A percentile compares a stretch with the other conserved stretches of the same genome.
Evolutionary conservation across 2,888 invertebrate species (phyloP).

Genomic region (Phymatocera aterrima): DNA sequence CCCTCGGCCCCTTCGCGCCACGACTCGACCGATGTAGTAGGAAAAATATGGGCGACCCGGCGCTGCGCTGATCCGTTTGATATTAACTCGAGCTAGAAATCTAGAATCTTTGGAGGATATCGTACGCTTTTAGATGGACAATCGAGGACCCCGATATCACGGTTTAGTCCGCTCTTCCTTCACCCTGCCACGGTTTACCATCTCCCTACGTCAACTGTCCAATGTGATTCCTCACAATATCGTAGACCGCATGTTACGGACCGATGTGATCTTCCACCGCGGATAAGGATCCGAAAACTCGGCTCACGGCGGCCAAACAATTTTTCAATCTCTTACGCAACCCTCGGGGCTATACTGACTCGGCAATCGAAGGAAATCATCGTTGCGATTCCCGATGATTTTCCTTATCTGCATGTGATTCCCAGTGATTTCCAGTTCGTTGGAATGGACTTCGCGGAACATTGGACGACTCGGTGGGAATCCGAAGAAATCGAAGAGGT

Average conservation of each 20-base stretch:
- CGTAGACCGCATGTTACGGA: not conserved
- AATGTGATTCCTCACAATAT: not conserved
- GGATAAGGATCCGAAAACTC: not conserved
- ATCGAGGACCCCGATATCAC: slow-evolving; percentile 31
- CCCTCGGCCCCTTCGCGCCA: too few relatives aligned
- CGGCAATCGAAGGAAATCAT: too few relatives aligned
- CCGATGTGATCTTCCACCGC: not conserved
- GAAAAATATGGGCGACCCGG: not conserved
- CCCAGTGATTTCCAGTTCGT: too few relatives aligned
- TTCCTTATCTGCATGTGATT: too few relatives aligned
- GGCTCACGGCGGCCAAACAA: too few relatives aligned
- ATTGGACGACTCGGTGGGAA: too few relatives aligned
- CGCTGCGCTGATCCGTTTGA: slow-evolving; percentile 29
- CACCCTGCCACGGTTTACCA: not conserved
- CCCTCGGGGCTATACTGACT: too few relatives aligned
- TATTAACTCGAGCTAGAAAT: slow-evolving; percentile 34
- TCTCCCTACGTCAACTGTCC: slow-evolving; percentile 10
- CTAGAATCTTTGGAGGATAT: slow-evolving; percentile 35
- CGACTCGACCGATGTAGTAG: not conserved
- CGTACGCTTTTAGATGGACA: slow-evolving; percentile 19
- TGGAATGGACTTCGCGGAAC: too few relatives aligned
- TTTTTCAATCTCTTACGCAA: too few relatives aligned
- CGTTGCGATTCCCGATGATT: too few relatives aligned
- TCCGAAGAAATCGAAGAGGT: too few relatives aligned
- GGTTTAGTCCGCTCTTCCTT: not conserved